Evolutionary conservation across 2,113 vertebrate species (phyloP), one percentile per base, ranked within the genome.

Genomic region (Pogonocichla stellata): DNA sequence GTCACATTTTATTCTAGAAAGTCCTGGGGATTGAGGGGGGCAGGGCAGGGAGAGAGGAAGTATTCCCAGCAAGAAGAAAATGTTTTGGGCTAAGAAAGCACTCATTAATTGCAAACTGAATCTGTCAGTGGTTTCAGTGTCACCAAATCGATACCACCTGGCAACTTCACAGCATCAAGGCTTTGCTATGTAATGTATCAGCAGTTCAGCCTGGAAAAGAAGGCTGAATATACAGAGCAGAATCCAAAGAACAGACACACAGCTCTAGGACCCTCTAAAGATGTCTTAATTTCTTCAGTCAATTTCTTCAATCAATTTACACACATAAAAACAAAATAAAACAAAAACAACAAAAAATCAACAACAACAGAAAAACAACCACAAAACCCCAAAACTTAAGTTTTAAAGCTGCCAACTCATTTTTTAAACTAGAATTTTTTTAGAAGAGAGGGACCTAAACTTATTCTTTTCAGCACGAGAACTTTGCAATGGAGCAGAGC

Each of bases 361-460:
- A 50, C 25, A 26, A 51, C 24, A 50, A 14, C 14, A 51, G 16
- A 26, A 51, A 28, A 51, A 9, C 50, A 51, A 51, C 50, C 14
- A 51, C 16, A 50, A 28, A 16, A 9, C 24, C 12, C 14, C 25
- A 51, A 36, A 1, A 9, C 7, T 9, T 58, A 7, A 2, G 0
- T 60, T 79, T 60, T 65, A 69, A 71, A 65, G 4, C 18, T 86
- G 20, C 6, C 8, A 31, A 12, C 4, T 33, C 6, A 50, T 19
- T 26, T 74, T 74, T 6, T 0, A 9, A 5, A 29, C 10, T 0
- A 69, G 5, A 17, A 3, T 24, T 29, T 28, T 57, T 34, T n/a
- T 22, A 9, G 14, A 51, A 72, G 9, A 72, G 6, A 66, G 25
- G 9, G 9, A 72, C 2, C 4, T 43, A 61, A 64, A 8, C 16